Percentiles rank a stretch among this genome's conserved stretches.
phyloP scores from a whole-genome alignment of 2,888 invertebrate genomes.

The Phengaris arion region DNA sequence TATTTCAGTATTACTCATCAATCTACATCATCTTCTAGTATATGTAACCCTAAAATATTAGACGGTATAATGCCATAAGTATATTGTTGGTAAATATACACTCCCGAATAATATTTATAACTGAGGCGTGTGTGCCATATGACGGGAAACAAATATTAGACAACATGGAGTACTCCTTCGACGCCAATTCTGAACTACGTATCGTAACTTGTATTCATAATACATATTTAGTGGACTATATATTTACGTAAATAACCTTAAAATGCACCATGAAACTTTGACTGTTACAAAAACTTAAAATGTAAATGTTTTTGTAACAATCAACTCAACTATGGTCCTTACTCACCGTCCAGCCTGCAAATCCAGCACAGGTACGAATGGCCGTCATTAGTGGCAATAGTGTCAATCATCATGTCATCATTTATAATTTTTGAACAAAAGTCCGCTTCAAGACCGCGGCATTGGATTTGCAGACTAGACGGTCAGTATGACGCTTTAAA shows the following conservation, averaged over 20 bases:
- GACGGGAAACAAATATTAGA: slow-evolving; percentile 1
- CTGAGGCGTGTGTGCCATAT: neutral
- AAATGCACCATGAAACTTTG: neutral
- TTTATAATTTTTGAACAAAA: no score
- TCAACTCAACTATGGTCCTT: no score
- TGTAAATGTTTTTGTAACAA: no score
- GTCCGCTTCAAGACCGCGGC: no score
- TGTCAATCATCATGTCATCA: no score
- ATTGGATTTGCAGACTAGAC: no score
- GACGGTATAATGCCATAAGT: neutral
- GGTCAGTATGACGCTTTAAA: no score
- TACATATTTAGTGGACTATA: neutral
- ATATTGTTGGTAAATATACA: slow-evolving; percentile 8
- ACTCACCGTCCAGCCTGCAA: no score
- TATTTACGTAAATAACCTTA: neutral
- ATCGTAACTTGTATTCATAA: neutral
- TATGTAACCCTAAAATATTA: neutral
- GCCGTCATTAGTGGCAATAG: no score
- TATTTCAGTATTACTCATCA: no score
- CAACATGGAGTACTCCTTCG: neutral
- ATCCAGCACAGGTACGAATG: no score
- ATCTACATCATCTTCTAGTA: neutral
- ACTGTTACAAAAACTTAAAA: neutral
- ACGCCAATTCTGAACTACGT: neutral
- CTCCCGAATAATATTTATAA: neutral